phyloP scores from a whole-genome alignment of 2,113 vertebrate genomes.

The Morone saxatilis region DNA sequence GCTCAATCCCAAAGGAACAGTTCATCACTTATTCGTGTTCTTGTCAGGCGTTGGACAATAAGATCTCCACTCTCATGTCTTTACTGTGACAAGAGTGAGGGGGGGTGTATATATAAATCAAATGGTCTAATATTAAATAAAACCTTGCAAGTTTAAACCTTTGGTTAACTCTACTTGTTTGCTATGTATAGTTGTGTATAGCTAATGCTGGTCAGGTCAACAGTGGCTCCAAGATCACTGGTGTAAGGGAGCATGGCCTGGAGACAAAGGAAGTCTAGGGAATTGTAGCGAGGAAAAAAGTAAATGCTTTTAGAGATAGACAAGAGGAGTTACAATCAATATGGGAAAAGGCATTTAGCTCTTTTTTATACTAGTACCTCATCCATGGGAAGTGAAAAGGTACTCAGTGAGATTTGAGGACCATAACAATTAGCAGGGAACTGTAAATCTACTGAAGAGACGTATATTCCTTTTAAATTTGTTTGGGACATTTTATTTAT shows the following conservation, averaged over 20 bases:
- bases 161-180: too few species aligned
- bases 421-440: background rate
- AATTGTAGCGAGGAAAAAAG: background rate
- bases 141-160: too few species aligned
- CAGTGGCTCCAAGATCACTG: background rate
- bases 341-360: background rate
- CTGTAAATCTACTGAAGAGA: background rate
- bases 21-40: background rate
- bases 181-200: background rate
- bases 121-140: too few species aligned
- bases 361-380: background rate
- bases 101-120: too few species aligned
- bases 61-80: background rate
- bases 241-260: background rate
- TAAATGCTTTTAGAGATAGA: background rate
- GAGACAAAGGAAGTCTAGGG: background rate
- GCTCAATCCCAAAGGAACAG: background rate
- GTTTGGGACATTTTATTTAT: background rate
- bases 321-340: background rate
- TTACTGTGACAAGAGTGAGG: background rate
- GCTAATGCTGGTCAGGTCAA: background rate
- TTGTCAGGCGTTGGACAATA: background rate
- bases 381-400: background rate
- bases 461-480: too few species aligned
- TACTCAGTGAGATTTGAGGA: background rate